Conservation (phyloP, 2,797 vertebrate genomes). For the Dallia pectoralis region DNA sequence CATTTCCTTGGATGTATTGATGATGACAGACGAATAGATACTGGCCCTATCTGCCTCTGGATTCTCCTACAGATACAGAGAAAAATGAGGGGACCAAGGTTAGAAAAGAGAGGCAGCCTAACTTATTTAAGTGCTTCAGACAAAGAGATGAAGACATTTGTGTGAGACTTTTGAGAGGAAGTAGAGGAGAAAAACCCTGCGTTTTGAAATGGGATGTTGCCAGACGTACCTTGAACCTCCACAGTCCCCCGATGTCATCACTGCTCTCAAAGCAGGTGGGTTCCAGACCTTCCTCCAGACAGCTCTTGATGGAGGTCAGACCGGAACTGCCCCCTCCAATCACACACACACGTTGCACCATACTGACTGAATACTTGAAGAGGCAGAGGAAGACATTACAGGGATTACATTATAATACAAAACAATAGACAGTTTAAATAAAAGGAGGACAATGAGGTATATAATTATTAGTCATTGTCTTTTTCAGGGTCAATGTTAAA, state of each 20-base stretch:
- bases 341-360: constrained; percentile 39
- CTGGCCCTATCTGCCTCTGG: constrained; percentile 74
- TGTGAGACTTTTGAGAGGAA: too few relatives aligned
- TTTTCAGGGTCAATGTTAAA: too few relatives aligned
- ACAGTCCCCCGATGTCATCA: constrained; percentile 83
- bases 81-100: too few relatives aligned
- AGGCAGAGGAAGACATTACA: too few relatives aligned
- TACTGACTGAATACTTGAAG: too few relatives aligned
- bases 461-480: too few relatives aligned
- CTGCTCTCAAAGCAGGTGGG: constrained; percentile 86
- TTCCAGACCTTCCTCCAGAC: constrained; percentile 82
- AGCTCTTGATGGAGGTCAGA: constrained; percentile 79
- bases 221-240: constrained; percentile 82
- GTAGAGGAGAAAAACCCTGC: too few relatives aligned
- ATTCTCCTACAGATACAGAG: constrained; percentile 51
- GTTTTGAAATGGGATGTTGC: neutral
- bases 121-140: neutral
- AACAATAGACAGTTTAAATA: too few relatives aligned
- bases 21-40: constrained; percentile 84
- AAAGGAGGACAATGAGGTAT: too few relatives aligned
- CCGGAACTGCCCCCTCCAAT: constrained; percentile 82
- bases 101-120: too few relatives aligned
- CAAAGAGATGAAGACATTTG: neutral
- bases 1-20: constrained; percentile 91
- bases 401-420: too few relatives aligned